phyloP scores from a whole-genome alignment of 2,113 vertebrate species.

The Macroglossus sobrinus region DNA sequence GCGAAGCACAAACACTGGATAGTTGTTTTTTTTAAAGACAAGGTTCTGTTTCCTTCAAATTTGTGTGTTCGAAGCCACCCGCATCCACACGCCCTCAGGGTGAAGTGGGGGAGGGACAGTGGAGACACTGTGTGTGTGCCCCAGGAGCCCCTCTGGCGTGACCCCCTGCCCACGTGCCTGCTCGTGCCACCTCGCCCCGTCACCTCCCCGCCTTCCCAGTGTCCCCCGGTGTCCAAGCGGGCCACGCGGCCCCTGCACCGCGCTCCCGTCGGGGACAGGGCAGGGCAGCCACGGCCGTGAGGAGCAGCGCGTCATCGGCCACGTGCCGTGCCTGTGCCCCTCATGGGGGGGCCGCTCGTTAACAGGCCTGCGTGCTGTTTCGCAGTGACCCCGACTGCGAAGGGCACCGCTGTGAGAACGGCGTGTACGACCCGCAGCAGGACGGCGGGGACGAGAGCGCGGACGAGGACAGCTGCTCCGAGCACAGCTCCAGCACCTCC shows the following conservation, averaged over 20 bases:
- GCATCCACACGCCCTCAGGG: neutral
- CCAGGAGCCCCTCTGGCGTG: too few species aligned
- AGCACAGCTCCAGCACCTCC: constrained; percentile 98
- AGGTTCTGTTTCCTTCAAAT: neutral
- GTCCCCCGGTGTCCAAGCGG: neutral
- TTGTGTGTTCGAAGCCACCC: neutral
- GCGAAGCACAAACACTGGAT: neutral
- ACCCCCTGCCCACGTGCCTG: too few species aligned
- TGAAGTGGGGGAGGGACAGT: neutral
- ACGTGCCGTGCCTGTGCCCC: neutral
- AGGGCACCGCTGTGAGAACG: constrained; percentile 95
- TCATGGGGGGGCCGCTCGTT: accelerated
- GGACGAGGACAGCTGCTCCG: constrained; percentile 98
- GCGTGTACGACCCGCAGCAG: constrained; percentile 90
- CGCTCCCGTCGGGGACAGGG: neutral
- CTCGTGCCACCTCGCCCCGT: neutral
- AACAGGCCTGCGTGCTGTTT: neutral
- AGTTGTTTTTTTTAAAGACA: neutral
- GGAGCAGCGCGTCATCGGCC: neutral
- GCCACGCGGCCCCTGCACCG: neutral
- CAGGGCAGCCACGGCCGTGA: neutral
- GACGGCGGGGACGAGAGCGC: constrained; percentile 96
- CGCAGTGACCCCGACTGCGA: constrained; percentile 96
- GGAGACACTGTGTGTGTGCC: neutral
- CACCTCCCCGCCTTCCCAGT: neutral